Base-by-base conservation (phyloP, 2,888 invertebrate genomes). In the Parnassius smintheus region DNA sequence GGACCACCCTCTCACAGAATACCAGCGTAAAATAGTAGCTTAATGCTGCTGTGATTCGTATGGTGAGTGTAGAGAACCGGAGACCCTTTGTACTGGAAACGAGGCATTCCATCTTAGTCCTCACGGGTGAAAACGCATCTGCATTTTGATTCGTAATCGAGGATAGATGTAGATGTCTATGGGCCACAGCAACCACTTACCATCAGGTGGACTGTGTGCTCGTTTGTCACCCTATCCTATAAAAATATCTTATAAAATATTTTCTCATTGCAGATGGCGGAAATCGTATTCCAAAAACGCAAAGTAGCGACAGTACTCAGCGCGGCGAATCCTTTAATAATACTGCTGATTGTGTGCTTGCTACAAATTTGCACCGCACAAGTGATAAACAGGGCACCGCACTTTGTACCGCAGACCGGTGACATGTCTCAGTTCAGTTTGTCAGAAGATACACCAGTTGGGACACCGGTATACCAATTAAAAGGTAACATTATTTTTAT, bases 371-470 rank as follows among this genome's bases (percentile, higher is more conserved):
- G 83, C 58, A 41, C 69, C 71, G 81, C 88, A 57, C 95, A 95
- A 78, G 89, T 93, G 70, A 86, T 94, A 74, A 96, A 96, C 92
- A 92, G 94, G 62, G 94, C 94, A 1, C 96, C 96, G 0, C 94
- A 95, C 75, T 96, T 96, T 80, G 85, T 95, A 35, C 93, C 95
- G 25, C 95, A 95, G 69, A 86, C 88, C 1, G 96, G 96, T 1
- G 96, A 96, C 77, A 96, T 96, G 95, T 93, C 95, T 2, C 93
- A 94, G 65, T 94, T 96, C 75, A 94, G 94, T 62, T 82, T 96
- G 11, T 92, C 94, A 10, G 96, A 96, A 81, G 94, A 96, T 71
- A 95, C 96, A 1, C 92, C 93, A 48, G 94, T 95, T 11, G 96
- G 96, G 46, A 94, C 95, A 63, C 95, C 95, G 0, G 94, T 96